These are phyloP conservation scores for Apus apus DNA, from an alignment of 2,113 vertebrate species.

Conservation along the genomic window DNA sequence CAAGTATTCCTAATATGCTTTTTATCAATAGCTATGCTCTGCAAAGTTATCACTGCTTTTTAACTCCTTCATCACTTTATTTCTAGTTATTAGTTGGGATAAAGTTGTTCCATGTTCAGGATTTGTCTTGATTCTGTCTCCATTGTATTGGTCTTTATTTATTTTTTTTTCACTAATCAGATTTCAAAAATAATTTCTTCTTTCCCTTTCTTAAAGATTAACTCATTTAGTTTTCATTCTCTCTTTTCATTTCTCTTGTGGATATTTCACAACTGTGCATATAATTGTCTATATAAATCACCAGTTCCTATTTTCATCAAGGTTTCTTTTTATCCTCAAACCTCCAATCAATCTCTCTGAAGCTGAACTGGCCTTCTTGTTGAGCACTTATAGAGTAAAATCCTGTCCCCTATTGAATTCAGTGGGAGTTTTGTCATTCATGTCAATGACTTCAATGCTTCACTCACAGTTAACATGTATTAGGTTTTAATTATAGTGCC, in stretches of 20 bases:
- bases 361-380: constrained; percentile 8
- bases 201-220: not conserved
- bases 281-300: constrained; percentile 9
- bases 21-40: constrained; percentile 26
- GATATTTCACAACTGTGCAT: not conserved
- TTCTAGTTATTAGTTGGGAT: not conserved
- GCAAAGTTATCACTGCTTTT: constrained; percentile 7
- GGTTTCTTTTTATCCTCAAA: constrained; percentile 37
- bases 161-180: not conserved
- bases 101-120: not conserved
- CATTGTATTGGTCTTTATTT: not conserved
- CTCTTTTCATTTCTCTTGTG: constrained; percentile 8
- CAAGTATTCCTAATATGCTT: constrained; percentile 33
- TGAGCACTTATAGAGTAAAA: not conserved
- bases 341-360: constrained; percentile 36
- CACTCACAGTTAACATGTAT: constrained; percentile 29
- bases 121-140: not conserved
- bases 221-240: constrained; percentile 6
- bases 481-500: constrained; percentile 55
- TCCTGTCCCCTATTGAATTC: not conserved
- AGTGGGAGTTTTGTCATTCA: constrained; percentile 43
- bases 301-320: constrained; percentile 15
- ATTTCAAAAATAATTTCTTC: not conserved
- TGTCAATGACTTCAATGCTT: constrained; percentile 21
- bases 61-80: constrained; percentile 12